phyloP scores from a whole-genome alignment of 2,888 invertebrate species.

The Lissocephala sabroskyi region DNA sequence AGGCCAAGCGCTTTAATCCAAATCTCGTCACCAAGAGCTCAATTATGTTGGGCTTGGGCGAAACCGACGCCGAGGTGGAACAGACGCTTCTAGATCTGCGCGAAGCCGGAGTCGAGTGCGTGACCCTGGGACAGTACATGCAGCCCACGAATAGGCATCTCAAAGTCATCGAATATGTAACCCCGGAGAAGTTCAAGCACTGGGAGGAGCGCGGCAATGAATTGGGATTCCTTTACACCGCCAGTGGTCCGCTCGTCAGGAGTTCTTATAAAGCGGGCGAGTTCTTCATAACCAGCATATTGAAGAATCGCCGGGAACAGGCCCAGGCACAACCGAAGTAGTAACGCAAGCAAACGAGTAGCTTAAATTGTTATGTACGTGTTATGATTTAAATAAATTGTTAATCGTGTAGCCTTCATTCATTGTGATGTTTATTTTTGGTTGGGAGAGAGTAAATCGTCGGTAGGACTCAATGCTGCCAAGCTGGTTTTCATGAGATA shows the following conservation, averaged over 20 bases:
- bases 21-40: slow-evolving; percentile 96
- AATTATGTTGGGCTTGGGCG: slow-evolving; percentile 97
- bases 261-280: slow-evolving; percentile 99
- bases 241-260: slow-evolving; percentile 96
- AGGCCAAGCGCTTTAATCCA: slow-evolving; percentile 86
- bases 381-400: too few species aligned
- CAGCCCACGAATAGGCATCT: slow-evolving; percentile 98
- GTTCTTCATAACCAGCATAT: slow-evolving; percentile 87
- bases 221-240: slow-evolving; percentile 95
- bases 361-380: not conserved
- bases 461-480: too few species aligned
- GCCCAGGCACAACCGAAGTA: not conserved
- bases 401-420: too few species aligned
- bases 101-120: slow-evolving; percentile 88
- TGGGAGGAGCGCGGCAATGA: slow-evolving; percentile 88
- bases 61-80: slow-evolving; percentile 89
- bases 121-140: slow-evolving; percentile 99
- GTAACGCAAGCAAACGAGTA: not conserved
- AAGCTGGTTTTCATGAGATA: too few species aligned
- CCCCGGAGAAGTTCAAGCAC: slow-evolving; percentile 90
- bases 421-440: too few species aligned
- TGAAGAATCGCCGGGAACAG: slow-evolving; percentile 75
- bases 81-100: slow-evolving; percentile 91
- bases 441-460: too few species aligned
- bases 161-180: slow-evolving; percentile 95